Evolutionary conservation across 2,797 vertebrate genomes (phyloP).

Genomic region (Toxotes lorentzi): DNA sequence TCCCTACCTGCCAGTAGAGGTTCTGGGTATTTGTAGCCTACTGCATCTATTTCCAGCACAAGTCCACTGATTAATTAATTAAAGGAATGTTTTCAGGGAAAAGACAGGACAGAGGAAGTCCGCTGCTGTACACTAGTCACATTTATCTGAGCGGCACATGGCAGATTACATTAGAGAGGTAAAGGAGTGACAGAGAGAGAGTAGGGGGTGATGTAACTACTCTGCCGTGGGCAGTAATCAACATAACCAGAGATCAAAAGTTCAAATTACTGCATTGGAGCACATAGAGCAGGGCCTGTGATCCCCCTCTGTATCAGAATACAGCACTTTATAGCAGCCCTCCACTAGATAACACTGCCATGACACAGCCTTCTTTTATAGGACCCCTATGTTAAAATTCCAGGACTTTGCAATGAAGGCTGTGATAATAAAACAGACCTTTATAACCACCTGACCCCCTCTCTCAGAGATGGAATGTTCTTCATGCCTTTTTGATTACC

Average conservation of each 20-base stretch:
- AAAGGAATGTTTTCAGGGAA: slow-evolving; percentile 82
- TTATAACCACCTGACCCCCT: slow-evolving; percentile 72
- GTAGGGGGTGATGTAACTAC: slow-evolving; percentile 60
- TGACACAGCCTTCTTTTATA: slow-evolving; percentile 84
- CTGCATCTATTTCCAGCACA: slow-evolving; percentile 77
- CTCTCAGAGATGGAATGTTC: slow-evolving; percentile 38
- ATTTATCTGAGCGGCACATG: slow-evolving; percentile 62
- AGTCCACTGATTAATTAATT: slow-evolving; percentile 84
- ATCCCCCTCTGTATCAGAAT: slow-evolving; percentile 79
- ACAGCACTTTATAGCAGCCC: slow-evolving; percentile 81
- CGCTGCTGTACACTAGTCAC: slow-evolving; percentile 39
- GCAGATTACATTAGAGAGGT: slow-evolving; percentile 70
- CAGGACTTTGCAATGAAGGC: slow-evolving; percentile 84
- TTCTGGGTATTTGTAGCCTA: slow-evolving; percentile 77
- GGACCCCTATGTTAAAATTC: slow-evolving; percentile 81
- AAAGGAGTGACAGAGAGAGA: slow-evolving; percentile 54
- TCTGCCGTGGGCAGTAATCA: slow-evolving; percentile 84
- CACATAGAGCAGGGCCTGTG: slow-evolving; percentile 74
- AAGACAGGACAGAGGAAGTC: slow-evolving; percentile 65
- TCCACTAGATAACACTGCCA: slow-evolving; percentile 76
- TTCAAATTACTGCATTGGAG: slow-evolving; percentile 82
- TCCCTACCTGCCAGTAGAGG: slow-evolving; percentile 71
- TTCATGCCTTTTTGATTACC: slow-evolving; percentile 32
- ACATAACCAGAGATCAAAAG: slow-evolving; percentile 85
- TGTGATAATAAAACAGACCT: slow-evolving; percentile 80